Evolutionary conservation across 2,113 vertebrate species (phyloP).

Genomic region (Symphodus melops): DNA sequence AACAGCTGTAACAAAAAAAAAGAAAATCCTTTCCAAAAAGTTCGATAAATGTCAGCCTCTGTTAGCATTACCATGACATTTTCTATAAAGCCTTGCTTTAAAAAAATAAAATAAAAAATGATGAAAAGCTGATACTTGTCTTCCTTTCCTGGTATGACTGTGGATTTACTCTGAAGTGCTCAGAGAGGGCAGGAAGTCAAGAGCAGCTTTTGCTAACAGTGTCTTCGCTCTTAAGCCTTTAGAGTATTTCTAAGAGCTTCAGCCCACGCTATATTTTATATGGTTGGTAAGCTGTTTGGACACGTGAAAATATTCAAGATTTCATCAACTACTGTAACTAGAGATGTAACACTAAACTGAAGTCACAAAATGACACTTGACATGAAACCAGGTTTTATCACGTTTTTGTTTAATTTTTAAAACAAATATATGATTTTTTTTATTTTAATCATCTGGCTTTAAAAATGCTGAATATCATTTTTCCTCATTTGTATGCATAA

Average conservation of each 20-base stretch:
- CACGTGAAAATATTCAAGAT: not conserved
- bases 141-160: not conserved
- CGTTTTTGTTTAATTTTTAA: too few relatives aligned
- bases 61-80: not conserved
- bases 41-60: not conserved
- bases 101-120: slow-evolving; percentile 6
- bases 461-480: too few relatives aligned
- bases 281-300: slow-evolving; percentile 12
- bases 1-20: not conserved
- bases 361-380: too few relatives aligned
- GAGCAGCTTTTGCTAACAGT: slow-evolving; percentile 37
- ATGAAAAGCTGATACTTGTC: slow-evolving; percentile 3
- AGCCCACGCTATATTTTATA: not conserved
- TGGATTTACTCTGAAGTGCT: slow-evolving; percentile 42
- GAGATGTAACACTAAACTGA: too few relatives aligned
- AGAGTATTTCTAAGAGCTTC: slow-evolving; percentile 18
- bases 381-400: too few relatives aligned
- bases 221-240: slow-evolving; percentile 20
- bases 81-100: slow-evolving; percentile 2
- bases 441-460: too few relatives aligned
- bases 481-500: too few relatives aligned
- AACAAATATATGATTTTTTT: not conserved
- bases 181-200: slow-evolving; percentile 39
- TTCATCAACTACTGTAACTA: not conserved
- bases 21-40: too few relatives aligned